Base-by-base conservation (phyloP, 30 jellyfish, hydroid and myxozoan species). In the Morbakka virulenta region DNA sequence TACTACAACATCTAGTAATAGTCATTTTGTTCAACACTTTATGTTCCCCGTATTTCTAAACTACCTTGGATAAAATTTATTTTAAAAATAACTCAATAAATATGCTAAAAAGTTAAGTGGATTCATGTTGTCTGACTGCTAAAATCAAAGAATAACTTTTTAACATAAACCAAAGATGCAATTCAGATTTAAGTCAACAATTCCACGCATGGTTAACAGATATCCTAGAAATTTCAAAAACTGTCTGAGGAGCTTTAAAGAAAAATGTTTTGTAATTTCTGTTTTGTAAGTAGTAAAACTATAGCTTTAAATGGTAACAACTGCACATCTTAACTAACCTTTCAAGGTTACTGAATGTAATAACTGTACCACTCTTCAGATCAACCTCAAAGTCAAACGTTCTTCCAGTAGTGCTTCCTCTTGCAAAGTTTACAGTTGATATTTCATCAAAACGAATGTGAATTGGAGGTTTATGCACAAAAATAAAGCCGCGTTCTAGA, bases 361-460 rank as follows among this genome's bases (percentile, higher is more conserved):
- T 90, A 33, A 83, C 26, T 2, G 95, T 84, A 20, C 98, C 98
- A 71, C 81, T 91, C 65, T 84, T 85, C 62, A 84, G 62, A 14
- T 91, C 96, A 28, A 85, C 69, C 22, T 91, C 98, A 68, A 91
- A 84, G 62, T 91, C 98, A 69, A 91, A 91, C 20, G 98, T 91
- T 61, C 98, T 68, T n/a, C 96, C 98, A 0, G 98, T 84, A 24
- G 96, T 79, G 63, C 96, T 80, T 21, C 98, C 98, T 35, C 98
- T 89, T 14, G 98, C 98, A 70, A 91, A 91, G 80, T 91, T 86
- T 31, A 91, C 95, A 34, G 83, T 68, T 13, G 95, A 35, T 0
- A 91, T 77, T 41, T 92, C 98, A 52, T 92, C 96, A 52, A 92
- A 92, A n/a, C 96, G 95, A 28, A 86, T 73, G 52, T 84, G 95